A percentile compares a stretch with the other conserved stretches of the same genome.
Conservation (phyloP, 2,888 invertebrate species). For the Eupsilia transversa region DNA sequence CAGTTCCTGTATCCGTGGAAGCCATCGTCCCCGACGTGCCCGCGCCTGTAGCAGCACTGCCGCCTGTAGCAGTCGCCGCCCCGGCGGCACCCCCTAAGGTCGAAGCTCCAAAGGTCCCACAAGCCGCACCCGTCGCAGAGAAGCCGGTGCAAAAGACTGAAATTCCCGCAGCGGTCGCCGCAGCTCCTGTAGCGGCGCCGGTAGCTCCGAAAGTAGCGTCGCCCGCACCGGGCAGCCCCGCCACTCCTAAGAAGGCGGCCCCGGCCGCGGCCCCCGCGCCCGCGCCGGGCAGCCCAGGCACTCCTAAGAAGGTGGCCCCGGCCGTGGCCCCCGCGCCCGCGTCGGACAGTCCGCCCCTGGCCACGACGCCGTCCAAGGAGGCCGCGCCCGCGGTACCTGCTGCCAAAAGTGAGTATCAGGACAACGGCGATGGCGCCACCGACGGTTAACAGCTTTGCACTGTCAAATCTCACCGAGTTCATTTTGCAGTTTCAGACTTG, state of each 20-base stretch:
- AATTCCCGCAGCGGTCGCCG: conserved; percentile 45
- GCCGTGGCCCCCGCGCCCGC: conserved; percentile 46
- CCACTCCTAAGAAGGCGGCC: conserved; percentile 69
- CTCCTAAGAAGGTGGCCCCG: conserved; percentile 66
- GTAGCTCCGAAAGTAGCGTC: conserved; percentile 32
- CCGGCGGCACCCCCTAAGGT: conserved; percentile 21
- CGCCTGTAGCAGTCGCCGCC: conserved; percentile 53
- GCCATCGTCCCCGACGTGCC: conserved; percentile 47
- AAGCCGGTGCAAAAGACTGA: conserved; percentile 66
- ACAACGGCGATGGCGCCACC: conserved; percentile 64
- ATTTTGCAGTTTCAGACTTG: conserved; percentile 88
- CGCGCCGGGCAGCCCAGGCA: conserved; percentile 41
- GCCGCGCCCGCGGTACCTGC: conserved; percentile 77
- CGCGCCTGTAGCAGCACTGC: conserved; percentile 47
- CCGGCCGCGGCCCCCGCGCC: conserved; percentile 38
- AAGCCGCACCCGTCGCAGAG: conserved; percentile 57
- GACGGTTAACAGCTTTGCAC: conserved; percentile 86
- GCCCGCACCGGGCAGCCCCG: conserved; percentile 36
- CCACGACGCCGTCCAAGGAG: conserved; percentile 85
- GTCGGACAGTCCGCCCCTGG: conserved; percentile 85
- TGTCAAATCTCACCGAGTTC: conserved; percentile 86
- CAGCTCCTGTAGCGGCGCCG: conserved; percentile 34
- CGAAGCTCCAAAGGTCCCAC: conserved; percentile 50
- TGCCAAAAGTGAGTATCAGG: conserved; percentile 86
- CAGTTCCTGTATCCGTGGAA: conserved; percentile 53